phyloP scores from a whole-genome alignment of 2,888 invertebrate species.

The Latrodectus elegans region DNA sequence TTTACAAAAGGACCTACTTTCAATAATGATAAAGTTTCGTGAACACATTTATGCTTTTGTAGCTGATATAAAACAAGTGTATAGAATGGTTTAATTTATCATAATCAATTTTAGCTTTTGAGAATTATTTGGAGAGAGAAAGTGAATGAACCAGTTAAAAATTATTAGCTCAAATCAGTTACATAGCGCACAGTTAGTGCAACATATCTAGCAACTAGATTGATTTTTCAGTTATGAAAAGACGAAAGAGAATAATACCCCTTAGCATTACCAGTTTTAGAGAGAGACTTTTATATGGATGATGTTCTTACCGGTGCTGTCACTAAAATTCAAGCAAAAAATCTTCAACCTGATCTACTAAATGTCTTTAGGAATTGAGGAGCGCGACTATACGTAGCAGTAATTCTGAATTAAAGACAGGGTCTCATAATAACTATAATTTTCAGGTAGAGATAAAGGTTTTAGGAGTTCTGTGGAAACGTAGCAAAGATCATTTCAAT shows the following conservation, averaged over 20 bases:
- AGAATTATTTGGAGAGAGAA: not conserved
- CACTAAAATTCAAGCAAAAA: not conserved
- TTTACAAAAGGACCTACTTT: not conserved
- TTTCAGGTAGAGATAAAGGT: not conserved
- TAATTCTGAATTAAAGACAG: not conserved
- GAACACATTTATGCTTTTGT: no score
- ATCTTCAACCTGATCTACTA: not conserved
- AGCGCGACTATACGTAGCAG: not conserved
- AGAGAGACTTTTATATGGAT: conserved; percentile 10
- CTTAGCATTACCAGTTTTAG: not conserved
- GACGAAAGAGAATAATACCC: conserved; percentile 6
- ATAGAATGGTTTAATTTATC: not conserved
- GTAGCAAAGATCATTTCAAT: not conserved
- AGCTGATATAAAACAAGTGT: no score
- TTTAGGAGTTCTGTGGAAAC: not conserved
- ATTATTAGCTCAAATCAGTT: not conserved
- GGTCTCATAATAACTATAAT: not conserved
- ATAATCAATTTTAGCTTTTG: not conserved
- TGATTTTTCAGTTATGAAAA: not conserved
- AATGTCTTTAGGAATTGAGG: not conserved
- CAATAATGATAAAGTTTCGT: no score
- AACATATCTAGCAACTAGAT: not conserved
- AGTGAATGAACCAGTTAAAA: not conserved
- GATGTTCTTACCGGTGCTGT: not conserved
- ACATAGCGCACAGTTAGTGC: conserved; percentile 12